Conservation (phyloP, 2,888 invertebrate genomes). For the Matsumyia berberina region DNA sequence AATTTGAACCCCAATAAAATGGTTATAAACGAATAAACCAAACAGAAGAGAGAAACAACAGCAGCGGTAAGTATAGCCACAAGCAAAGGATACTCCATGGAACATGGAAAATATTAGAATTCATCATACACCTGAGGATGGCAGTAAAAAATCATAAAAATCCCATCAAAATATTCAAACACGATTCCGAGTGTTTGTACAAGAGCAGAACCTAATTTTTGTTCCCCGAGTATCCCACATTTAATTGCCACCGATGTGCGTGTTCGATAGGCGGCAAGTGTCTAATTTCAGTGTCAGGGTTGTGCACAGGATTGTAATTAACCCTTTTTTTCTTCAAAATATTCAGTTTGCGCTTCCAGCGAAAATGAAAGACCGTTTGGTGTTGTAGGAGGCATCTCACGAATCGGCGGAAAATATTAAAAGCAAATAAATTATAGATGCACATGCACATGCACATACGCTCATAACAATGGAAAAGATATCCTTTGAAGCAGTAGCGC, state of each 20-base stretch:
- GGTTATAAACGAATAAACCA: slow-evolving; percentile 39
- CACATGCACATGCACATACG: slow-evolving; percentile 57
- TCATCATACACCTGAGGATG: slow-evolving; percentile 61
- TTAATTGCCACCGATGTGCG: slow-evolving; percentile 72
- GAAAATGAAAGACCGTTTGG: slow-evolving; percentile 36
- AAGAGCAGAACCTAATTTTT: slow-evolving; percentile 34
- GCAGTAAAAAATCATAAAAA: slow-evolving; percentile 73
- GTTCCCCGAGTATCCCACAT: slow-evolving; percentile 51
- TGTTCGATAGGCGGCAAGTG: slow-evolving; percentile 69
- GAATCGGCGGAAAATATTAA: slow-evolving; percentile 73
- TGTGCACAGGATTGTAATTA: slow-evolving; percentile 70
- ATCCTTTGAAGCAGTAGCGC: slow-evolving; percentile 69
- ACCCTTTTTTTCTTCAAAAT: slow-evolving; percentile 36
- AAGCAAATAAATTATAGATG: slow-evolving; percentile 74
- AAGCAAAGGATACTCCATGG: background rate
- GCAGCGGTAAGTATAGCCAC: background rate
- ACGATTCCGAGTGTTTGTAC: slow-evolving; percentile 48
- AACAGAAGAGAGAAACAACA: slow-evolving; percentile 12
- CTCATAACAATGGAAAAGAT: slow-evolving; percentile 5
- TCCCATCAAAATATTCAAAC: slow-evolving; percentile 69
- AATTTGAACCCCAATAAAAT: slow-evolving; percentile 46
- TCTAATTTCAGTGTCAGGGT: slow-evolving; percentile 42
- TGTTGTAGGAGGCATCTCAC: slow-evolving; percentile 41
- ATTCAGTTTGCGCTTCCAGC: slow-evolving; percentile 48
- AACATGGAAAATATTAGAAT: slow-evolving; percentile 69